Conservation (phyloP, 2,888 invertebrate genomes). For the Vandiemenella viatica region DNA sequence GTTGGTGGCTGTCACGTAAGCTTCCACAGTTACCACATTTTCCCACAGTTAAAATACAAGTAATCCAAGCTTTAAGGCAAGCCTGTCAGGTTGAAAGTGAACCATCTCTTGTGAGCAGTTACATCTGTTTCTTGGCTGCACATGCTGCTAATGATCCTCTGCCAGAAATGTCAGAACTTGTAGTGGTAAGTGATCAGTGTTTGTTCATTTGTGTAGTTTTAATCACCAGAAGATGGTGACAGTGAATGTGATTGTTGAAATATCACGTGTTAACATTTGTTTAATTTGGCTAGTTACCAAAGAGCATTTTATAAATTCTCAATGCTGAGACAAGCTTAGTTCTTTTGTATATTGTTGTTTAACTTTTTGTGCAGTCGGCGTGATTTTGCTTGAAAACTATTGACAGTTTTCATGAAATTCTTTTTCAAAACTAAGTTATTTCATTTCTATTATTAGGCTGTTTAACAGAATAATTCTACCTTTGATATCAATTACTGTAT, state of each 20-base stretch:
- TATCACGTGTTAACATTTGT: too few species aligned
- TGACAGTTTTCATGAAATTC: too few species aligned
- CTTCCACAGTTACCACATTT: conserved; percentile 70
- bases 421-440: too few species aligned
- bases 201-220: neutral
- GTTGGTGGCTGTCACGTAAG: conserved; percentile 42
- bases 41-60: conserved; percentile 47
- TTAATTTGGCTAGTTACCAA: too few species aligned
- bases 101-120: conserved; percentile 64
- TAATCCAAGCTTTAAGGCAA: conserved; percentile 57
- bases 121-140: conserved; percentile 68
- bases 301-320: too few species aligned
- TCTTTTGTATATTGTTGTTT: too few species aligned
- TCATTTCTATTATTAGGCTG: too few species aligned
- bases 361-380: too few species aligned
- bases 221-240: neutral
- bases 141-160: conserved; percentile 52
- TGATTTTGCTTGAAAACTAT: too few species aligned
- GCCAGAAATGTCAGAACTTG: conserved; percentile 50
- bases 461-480: too few species aligned
- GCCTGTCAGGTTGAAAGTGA: conserved; percentile 86
- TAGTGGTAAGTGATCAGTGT: conserved; percentile 13
- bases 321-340: too few species aligned
- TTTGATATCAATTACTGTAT: too few species aligned
- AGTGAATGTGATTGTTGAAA: neutral